Percentiles rank a stretch among this genome's conserved stretches.
phyloP scores from a whole-genome alignment of 2,888 invertebrate genomes.

The Pardosa pseudoannulata region DNA sequence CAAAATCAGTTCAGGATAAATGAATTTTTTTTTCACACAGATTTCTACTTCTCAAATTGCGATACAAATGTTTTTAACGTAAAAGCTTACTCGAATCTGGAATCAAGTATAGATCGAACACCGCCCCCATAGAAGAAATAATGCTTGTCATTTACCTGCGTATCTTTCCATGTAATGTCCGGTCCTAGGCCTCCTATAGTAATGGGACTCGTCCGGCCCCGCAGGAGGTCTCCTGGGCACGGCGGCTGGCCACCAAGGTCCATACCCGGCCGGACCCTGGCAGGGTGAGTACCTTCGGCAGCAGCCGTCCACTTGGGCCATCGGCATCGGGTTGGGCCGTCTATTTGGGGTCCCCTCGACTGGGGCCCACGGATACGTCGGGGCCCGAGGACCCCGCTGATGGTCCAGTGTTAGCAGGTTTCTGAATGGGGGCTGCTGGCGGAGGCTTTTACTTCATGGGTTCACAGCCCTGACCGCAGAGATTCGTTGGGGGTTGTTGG shows the following conservation, averaged over 20 bases:
- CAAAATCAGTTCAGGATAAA: no score
- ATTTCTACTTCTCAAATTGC: no score
- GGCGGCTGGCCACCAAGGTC: constrained; percentile 54
- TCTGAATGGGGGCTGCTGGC: neutral
- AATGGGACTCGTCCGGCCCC: constrained; percentile 42
- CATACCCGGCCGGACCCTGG: constrained; percentile 39
- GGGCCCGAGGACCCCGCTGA: constrained; percentile 54
- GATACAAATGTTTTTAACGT: no score
- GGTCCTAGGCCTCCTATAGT: constrained; percentile 42
- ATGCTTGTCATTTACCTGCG: constrained; percentile 49
- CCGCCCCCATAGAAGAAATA: no score
- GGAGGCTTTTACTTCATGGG: no score
- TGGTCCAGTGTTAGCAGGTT: constrained; percentile 63
- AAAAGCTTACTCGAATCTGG: no score
- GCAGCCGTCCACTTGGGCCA: constrained; percentile 62
- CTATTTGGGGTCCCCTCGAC: constrained; percentile 37
- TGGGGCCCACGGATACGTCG: constrained; percentile 64
- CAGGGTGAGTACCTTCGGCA: constrained; percentile 56
- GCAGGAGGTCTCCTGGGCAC: constrained; percentile 35
- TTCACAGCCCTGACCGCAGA: no score
- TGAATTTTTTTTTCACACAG: no score
- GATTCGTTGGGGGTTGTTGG: no score
- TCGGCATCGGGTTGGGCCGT: constrained; percentile 43
- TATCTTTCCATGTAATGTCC: constrained; percentile 46
- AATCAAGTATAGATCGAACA: no score